Evolutionary conservation across 2,113 vertebrate species (phyloP), one percentile per base, ranked within the genome.

Genomic region (Callipepla squamata): DNA sequence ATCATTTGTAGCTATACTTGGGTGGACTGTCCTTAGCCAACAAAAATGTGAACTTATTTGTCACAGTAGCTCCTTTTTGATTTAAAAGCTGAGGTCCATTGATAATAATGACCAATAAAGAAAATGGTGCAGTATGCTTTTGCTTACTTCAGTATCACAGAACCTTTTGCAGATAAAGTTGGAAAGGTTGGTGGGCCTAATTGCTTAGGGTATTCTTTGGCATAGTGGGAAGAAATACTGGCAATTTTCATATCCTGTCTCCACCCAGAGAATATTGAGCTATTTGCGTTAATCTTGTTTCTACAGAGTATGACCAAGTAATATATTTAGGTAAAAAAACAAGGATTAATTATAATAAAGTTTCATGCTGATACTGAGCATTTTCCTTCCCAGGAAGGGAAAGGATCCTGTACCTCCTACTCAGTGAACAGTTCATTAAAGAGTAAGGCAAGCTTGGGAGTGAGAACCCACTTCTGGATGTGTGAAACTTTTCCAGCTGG

Each of bases 11-110:
- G 36, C 47, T 13, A 40, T 8, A 30, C 78, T 74, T 89, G 65
- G 26, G 36, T 62, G 30, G 50, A 78, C 9, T 74, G 5, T 65
- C n/a, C 18, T 80, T 66, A 53, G 14, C 13, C 58, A 69, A 74
- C 0, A 0, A 11, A 86, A 84, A 13, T 13, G 17, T 83, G 77
- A 80, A 44, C 1, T 0, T 45, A n/a, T 65, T 80, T 81, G 15
- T 87, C 42, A 18, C 25, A 26, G 20, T 63, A 15, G 59, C 45
- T 45, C 6, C 42, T 83, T 61, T 92, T 53, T 67, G 42, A 42
- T 75, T 90, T 63, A 45, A 78, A 89, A 85, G 47, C 20, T 81
- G 7, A 47, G 21, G 36, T 87, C 8, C 16, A 7, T 55, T 48
- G 38, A 21, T 32, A 53, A 30, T 58, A 67, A 78, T 66, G 83